Conservation (phyloP, 2,113 vertebrate species). For the Xyrauchen texanus region DNA sequence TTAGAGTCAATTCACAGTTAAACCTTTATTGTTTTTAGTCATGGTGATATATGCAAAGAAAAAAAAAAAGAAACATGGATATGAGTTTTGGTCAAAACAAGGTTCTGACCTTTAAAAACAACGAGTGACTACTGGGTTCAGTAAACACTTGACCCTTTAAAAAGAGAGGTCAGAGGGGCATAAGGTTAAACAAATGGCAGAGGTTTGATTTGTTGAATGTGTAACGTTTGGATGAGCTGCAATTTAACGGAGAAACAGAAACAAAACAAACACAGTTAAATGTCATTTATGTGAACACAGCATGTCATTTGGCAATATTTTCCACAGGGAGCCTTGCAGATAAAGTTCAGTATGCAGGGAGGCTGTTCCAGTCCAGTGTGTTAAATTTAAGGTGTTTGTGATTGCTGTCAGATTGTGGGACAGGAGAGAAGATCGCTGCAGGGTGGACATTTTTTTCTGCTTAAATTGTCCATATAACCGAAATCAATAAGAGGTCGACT, state of each 20-base stretch:
- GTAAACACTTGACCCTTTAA: slow-evolving; percentile 26
- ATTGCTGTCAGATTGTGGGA: slow-evolving; percentile 31
- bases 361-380: slow-evolving; percentile 23
- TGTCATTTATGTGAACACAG: slow-evolving; percentile 35
- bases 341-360: slow-evolving; percentile 29
- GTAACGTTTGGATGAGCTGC: slow-evolving; percentile 10
- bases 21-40: neutral
- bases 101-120: slow-evolving; percentile 29
- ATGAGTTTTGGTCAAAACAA: slow-evolving; percentile 4
- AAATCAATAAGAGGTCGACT: neutral
- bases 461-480: neutral
- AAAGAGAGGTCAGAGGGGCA: slow-evolving; percentile 11
- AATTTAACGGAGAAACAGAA: slow-evolving; percentile 2
- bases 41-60: neutral
- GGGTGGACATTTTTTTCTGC: neutral
- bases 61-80: neutral
- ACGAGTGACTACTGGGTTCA: neutral
- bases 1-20: neutral
- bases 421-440: neutral
- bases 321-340: slow-evolving; percentile 20
- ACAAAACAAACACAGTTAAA: slow-evolving; percentile 5
- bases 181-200: slow-evolving; percentile 18
- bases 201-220: slow-evolving; percentile 15
- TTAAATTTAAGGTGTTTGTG: slow-evolving; percentile 27
- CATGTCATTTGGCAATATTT: slow-evolving; percentile 1